Conservation (phyloP, 1,140 invertebrate genomes). For the Halyomorpha halys region DNA sequence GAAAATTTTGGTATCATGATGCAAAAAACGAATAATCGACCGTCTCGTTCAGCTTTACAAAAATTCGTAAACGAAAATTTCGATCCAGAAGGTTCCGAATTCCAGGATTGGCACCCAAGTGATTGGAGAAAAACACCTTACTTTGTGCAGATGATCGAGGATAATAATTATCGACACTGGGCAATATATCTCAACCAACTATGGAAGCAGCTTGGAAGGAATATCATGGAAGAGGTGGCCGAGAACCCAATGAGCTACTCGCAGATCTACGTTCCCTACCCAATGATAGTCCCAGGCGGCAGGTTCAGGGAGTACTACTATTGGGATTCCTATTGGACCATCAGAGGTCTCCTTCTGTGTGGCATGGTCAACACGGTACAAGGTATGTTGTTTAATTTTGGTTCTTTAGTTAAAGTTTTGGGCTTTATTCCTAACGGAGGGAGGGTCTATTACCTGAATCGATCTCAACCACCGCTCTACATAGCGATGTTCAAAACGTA, state of each 20-base stretch:
- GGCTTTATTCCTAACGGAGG: slow-evolving; percentile 87
- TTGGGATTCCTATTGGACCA: slow-evolving; percentile 92
- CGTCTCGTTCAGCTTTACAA: slow-evolving; percentile 42
- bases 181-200: slow-evolving; percentile 56
- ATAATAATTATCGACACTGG: slow-evolving; percentile 55
- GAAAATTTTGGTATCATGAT: slow-evolving; percentile 49
- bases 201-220: slow-evolving; percentile 73
- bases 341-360: slow-evolving; percentile 70
- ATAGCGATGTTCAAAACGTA: slow-evolving; percentile 80
- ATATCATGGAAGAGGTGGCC: slow-evolving; percentile 68
- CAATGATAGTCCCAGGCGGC: slow-evolving; percentile 85
- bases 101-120: slow-evolving; percentile 57
- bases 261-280: slow-evolving; percentile 78
- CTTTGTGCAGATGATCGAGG: slow-evolving; percentile 52
- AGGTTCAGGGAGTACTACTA: slow-evolving; percentile 84
- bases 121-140: slow-evolving; percentile 65
- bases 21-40: slow-evolving; percentile 43
- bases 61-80: slow-evolving; percentile 59
- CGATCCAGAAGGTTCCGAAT: slow-evolving; percentile 57
- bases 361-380: slow-evolving; percentile 68
- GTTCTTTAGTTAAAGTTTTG: slow-evolving; percentile 60
- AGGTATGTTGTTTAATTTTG: slow-evolving; percentile 74
- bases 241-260: slow-evolving; percentile 62
- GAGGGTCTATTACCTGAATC: slow-evolving; percentile 69
- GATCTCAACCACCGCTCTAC: slow-evolving; percentile 79